Evolutionary conservation across 2,113 vertebrate genomes (phyloP).

Genomic region (Onychorhynchus coronatus): DNA sequence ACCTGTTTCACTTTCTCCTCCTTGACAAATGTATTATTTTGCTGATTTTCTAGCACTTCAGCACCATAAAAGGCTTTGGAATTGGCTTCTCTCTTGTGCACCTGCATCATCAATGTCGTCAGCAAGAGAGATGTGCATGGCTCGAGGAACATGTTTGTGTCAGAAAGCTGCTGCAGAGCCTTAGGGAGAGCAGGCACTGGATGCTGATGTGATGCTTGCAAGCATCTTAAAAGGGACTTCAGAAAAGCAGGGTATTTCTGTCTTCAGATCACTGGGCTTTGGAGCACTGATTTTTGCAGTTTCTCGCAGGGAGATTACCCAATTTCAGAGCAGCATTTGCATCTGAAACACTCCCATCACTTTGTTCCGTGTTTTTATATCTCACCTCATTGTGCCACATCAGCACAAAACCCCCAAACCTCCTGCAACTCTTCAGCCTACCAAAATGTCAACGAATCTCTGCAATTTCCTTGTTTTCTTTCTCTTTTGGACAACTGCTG

Average conservation of each 20-base stretch:
- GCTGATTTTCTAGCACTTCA: slow-evolving; percentile 28
- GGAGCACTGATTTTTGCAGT: background rate
- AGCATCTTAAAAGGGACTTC: slow-evolving; percentile 31
- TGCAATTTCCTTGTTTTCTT: background rate
- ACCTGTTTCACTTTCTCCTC: slow-evolving; percentile 42
- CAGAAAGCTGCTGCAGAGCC: slow-evolving; percentile 33
- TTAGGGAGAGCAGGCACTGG: slow-evolving; percentile 34
- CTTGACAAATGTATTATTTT: slow-evolving; percentile 23
- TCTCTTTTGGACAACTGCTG: background rate
- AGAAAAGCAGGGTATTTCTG: background rate
- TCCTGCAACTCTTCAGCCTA: background rate
- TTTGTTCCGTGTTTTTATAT: background rate
- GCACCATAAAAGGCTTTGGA: slow-evolving; percentile 62
- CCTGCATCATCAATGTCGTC: slow-evolving; percentile 64
- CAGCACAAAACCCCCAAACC: background rate
- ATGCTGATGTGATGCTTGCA: slow-evolving; percentile 13
- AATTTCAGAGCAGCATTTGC: background rate
- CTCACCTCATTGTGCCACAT: background rate
- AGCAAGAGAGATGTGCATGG: slow-evolving; percentile 45
- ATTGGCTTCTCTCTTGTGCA: slow-evolving; percentile 47
- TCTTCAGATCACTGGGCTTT: background rate
- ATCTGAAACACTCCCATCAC: background rate
- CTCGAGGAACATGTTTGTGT: slow-evolving; percentile 28
- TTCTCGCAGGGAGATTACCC: background rate
- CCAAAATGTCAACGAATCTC: background rate